Evolutionary conservation across 2,888 invertebrate genomes (phyloP).

Genomic region (Hyles lineata): DNA sequence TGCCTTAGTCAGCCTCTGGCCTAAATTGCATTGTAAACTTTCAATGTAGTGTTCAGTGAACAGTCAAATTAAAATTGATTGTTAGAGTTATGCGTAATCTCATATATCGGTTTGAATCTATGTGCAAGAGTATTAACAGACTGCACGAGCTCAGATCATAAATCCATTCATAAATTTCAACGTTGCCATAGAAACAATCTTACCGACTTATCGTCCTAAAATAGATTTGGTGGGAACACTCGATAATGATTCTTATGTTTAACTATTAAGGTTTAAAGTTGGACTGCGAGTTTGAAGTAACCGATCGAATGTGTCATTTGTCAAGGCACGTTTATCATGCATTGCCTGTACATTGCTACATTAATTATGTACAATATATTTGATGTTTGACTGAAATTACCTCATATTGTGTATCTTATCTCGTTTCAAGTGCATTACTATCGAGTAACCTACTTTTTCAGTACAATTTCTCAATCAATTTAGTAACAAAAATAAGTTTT

Average conservation of each 20-base stretch:
- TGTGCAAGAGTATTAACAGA: background rate
- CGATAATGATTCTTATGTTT: background rate
- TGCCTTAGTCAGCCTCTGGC: too few relatives aligned
- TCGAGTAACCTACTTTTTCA: too few relatives aligned
- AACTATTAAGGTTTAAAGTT: background rate
- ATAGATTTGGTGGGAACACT: background rate
- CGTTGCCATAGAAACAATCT: conserved; percentile 8
- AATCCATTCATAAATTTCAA: conserved; percentile 15
- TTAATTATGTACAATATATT: conserved; percentile 6
- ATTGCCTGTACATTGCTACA: conserved; percentile 2
- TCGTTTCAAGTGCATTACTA: too few relatives aligned
- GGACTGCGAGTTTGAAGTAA: background rate
- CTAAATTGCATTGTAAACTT: too few relatives aligned
- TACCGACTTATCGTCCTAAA: background rate
- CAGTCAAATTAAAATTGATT: too few relatives aligned
- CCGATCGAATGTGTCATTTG: conserved; percentile 16
- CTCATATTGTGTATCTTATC: background rate
- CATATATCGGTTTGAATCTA: background rate
- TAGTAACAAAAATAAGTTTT: too few relatives aligned
- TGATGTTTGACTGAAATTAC: background rate
- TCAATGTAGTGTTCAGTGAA: too few relatives aligned
- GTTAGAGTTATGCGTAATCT: background rate
- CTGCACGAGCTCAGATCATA: background rate
- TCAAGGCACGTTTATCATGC: conserved; percentile 14
- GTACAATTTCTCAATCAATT: too few relatives aligned